Evolutionary conservation across 2,888 invertebrate genomes (phyloP).

Genomic region (Epinotia nisella): DNA sequence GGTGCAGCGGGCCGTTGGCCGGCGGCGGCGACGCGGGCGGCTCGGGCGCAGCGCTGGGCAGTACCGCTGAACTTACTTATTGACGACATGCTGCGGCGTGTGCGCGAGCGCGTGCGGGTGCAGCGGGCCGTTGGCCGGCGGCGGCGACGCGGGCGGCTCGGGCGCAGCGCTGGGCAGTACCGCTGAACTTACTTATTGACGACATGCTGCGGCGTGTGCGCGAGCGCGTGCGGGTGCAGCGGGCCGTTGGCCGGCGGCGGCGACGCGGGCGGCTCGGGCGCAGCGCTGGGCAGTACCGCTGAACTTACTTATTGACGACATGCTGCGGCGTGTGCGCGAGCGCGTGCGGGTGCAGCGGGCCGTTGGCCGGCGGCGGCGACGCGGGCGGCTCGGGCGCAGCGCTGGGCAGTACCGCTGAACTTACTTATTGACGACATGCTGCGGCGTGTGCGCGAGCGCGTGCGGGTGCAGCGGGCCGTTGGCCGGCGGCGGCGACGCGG

Average conservation of each 20-base stretch:
- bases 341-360: constrained; percentile 52
- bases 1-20: constrained; percentile 55
- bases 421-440: background rate
- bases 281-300: background rate
- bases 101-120: constrained; percentile 47
- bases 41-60: constrained; percentile 39
- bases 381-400: constrained; percentile 50
- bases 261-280: constrained; percentile 51
- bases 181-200: background rate
- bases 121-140: constrained; percentile 58
- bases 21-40: constrained; percentile 56
- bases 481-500: too few relatives aligned
- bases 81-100: background rate
- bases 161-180: constrained; percentile 2
- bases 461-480: too few relatives aligned
- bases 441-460: too few relatives aligned
- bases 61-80: background rate
- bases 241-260: constrained; percentile 57
- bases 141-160: constrained; percentile 54
- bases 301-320: background rate
- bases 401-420: background rate
- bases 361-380: constrained; percentile 57
- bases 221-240: constrained; percentile 50
- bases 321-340: background rate
- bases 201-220: too few relatives aligned